A percentile compares a stretch with the other conserved stretches of the same genome.
phyloP scores from a whole-genome alignment of 2,797 vertebrate species.

The Phyllotis vaccarum region DNA sequence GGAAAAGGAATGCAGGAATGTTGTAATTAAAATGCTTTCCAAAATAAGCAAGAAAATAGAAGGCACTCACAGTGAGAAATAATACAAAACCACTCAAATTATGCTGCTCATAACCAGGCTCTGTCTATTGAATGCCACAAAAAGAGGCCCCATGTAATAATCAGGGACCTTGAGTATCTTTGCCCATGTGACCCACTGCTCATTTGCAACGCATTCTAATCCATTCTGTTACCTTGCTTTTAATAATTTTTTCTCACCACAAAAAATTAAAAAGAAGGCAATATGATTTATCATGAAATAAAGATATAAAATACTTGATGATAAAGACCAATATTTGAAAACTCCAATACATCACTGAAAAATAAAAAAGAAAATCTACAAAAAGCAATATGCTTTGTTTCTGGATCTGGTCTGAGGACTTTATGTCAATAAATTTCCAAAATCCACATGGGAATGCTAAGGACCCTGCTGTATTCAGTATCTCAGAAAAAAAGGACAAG shows the following conservation, averaged over 20 bases:
- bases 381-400: background rate
- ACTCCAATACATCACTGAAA: conserved; percentile 37
- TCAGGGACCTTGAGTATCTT: background rate
- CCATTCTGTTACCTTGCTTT: background rate
- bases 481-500: background rate
- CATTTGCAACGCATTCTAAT: background rate
- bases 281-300: background rate
- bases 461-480: background rate
- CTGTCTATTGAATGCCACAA: background rate
- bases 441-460: background rate
- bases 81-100: background rate
- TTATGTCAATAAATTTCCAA: background rate
- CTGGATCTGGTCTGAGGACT: conserved; percentile 19
- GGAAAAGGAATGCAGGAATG: background rate
- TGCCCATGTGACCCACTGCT: background rate
- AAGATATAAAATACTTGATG: background rate
- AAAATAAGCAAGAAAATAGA: background rate
- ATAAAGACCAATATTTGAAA: background rate
- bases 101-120: background rate
- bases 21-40: background rate
- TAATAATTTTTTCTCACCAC: background rate
- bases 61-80: background rate
- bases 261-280: background rate
- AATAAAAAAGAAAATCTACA: conserved; percentile 38
- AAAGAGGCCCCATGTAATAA: background rate